Conservation (phyloP, 2,113 vertebrate species). For the Aptenodytes forsteri region DNA sequence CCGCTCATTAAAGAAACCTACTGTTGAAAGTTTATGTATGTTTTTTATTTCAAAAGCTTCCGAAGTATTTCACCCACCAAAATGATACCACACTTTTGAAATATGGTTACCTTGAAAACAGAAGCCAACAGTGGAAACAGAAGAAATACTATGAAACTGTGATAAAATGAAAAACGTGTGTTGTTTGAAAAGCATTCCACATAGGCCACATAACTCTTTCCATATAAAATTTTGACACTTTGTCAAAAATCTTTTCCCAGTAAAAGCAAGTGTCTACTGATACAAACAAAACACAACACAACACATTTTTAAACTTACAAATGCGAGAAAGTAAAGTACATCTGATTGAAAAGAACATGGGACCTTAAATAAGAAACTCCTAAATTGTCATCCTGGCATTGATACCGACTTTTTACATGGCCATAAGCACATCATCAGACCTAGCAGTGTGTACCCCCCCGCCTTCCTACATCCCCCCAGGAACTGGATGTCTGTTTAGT, state of each 20-base stretch:
- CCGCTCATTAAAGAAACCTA: not conserved
- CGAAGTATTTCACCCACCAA: not conserved
- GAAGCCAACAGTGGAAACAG: not conserved
- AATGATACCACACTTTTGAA: not conserved
- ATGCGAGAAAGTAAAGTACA: not conserved
- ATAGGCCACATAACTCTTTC: not conserved
- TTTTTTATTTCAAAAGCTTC: not conserved
- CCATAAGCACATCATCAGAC: too few species aligned
- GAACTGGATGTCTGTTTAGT: not conserved
- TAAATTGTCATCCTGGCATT: not conserved
- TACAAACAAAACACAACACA: not conserved
- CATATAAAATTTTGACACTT: not conserved
- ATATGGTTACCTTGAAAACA: conserved; percentile 3
- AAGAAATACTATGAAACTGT: not conserved
- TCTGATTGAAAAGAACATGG: not conserved
- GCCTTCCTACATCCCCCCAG: not conserved
- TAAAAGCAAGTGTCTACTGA: not conserved
- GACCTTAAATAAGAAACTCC: not conserved
- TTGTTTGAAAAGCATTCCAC: not conserved
- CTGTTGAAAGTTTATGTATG: not conserved
- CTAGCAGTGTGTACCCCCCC: not conserved
- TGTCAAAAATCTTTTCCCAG: not conserved
- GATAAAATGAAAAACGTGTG: not conserved
- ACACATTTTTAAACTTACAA: not conserved
- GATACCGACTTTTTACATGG: not conserved